These are phyloP conservation scores for Lepus europaeus DNA, from an alignment of 2,113 vertebrate genomes.

Conservation along the genomic window DNA sequence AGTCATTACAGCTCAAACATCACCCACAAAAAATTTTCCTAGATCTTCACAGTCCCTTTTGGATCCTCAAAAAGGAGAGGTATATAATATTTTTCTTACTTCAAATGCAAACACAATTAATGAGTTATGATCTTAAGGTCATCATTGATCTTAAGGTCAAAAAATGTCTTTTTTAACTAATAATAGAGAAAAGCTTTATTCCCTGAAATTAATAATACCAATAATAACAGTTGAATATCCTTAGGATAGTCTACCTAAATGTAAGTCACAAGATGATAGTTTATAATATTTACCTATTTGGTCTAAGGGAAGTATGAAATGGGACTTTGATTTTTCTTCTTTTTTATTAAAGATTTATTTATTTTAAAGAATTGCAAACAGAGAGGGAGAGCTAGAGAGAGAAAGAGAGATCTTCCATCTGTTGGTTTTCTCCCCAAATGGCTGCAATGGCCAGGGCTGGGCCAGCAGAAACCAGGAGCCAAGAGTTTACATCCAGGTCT, in stretches of 20 bases:
- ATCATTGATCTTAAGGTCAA: not conserved
- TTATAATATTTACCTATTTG: not conserved
- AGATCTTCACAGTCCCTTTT: not conserved
- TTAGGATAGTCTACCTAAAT: not conserved
- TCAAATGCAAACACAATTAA: not conserved
- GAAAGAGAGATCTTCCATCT: too few species aligned
- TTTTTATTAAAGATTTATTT: not conserved
- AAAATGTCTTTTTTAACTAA: not conserved
- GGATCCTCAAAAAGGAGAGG: slow-evolving; percentile 45
- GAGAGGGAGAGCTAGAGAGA: too few species aligned
- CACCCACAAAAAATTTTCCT: slow-evolving; percentile 28
- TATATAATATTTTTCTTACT: slow-evolving; percentile 18
- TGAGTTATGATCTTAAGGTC: not conserved
- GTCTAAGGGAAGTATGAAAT: not conserved
- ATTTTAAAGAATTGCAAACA: too few species aligned
- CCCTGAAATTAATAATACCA: not conserved
- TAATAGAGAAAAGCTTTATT: not conserved
- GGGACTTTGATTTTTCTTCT: not conserved
- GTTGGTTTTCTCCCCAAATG: too few species aligned
- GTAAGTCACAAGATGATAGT: not conserved
- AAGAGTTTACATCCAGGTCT: too few species aligned
- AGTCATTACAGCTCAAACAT: not conserved
- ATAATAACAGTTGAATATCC: not conserved
- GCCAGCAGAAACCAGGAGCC: too few species aligned
- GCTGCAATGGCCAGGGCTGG: too few species aligned